Conservation (phyloP, 2,888 invertebrate species). For the Brachypalpus laphriformis region DNA sequence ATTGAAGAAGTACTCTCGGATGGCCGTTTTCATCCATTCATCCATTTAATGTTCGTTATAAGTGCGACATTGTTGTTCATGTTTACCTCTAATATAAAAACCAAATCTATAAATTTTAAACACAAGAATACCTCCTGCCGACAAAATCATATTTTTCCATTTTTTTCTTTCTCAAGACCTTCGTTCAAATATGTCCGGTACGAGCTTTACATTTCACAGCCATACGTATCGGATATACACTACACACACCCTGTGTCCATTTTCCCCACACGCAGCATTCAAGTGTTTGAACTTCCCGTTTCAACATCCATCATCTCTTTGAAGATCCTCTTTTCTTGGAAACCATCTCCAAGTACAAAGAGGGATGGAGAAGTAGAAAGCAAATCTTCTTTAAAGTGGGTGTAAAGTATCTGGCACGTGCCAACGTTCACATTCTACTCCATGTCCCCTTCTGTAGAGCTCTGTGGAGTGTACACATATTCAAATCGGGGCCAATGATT, state of each 20-base stretch:
- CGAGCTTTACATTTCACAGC: slow-evolving; percentile 10
- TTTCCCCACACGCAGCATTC: not conserved
- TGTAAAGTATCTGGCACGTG: slow-evolving; percentile 68
- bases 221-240: not conserved
- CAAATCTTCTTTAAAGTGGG: slow-evolving; percentile 50
- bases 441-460: not conserved
- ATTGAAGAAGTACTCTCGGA: too few species aligned
- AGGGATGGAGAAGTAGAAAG: not conserved
- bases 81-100: not conserved
- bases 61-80: not conserved
- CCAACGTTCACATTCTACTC: slow-evolving; percentile 25
- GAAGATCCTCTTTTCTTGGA: slow-evolving; percentile 46
- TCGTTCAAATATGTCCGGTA: not conserved
- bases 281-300: slow-evolving; percentile 49
- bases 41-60: too few species aligned
- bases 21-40: too few species aligned
- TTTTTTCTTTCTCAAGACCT: not conserved
- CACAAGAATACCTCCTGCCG: not conserved
- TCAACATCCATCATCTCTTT: slow-evolving; percentile 57
- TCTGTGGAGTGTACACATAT: slow-evolving; percentile 18
- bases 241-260: not conserved
- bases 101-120: not conserved
- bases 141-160: slow-evolving; percentile 8
- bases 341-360: slow-evolving; percentile 29
- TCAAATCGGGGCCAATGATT: slow-evolving; percentile 56